A percentile compares a stretch with the other conserved stretches of the same genome.
Conservation (phyloP, 1,140 invertebrate genomes). For the Drosophila kurseongensis region DNA sequence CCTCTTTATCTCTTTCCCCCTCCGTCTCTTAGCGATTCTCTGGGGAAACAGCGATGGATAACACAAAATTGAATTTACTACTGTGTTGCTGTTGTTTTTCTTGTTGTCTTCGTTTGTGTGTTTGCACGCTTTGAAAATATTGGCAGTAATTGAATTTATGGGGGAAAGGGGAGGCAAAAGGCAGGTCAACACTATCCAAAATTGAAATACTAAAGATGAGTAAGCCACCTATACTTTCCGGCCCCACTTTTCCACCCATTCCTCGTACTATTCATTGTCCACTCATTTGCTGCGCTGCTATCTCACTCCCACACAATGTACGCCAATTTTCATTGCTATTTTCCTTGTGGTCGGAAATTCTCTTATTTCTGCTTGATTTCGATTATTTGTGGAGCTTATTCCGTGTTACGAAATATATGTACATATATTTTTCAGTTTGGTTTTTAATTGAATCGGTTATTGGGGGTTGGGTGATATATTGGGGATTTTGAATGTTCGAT, state of each 20-base stretch:
- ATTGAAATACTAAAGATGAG: slow-evolving; percentile 72
- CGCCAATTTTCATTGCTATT: slow-evolving; percentile 19
- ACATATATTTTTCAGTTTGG: slow-evolving; percentile 38
- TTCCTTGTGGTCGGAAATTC: slow-evolving; percentile 42
- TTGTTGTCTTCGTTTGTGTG: slow-evolving; percentile 38
- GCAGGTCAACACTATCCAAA: slow-evolving; percentile 53
- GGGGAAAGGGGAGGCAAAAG: neutral
- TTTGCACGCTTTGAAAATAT: slow-evolving; percentile 66
- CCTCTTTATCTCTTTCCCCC: slow-evolving; percentile 4
- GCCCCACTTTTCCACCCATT: slow-evolving; percentile 1
- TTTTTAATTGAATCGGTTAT: slow-evolving; percentile 49
- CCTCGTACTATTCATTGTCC: slow-evolving; percentile 26
- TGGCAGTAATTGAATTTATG: slow-evolving; percentile 78
- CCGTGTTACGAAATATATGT: slow-evolving; percentile 46
- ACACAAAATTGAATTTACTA: slow-evolving; percentile 74
- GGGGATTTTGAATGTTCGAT: slow-evolving; percentile 1
- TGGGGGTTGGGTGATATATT: slow-evolving; percentile 1
- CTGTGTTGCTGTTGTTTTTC: slow-evolving; percentile 39
- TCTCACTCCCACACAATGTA: slow-evolving; percentile 9
- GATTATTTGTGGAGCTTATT: slow-evolving; percentile 23
- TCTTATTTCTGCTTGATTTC: slow-evolving; percentile 28
- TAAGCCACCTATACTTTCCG: slow-evolving; percentile 13
- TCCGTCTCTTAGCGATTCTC: slow-evolving; percentile 4
- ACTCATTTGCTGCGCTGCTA: slow-evolving; percentile 20
- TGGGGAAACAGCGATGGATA: slow-evolving; percentile 59